Evolutionary conservation across 2,113 vertebrate genomes (phyloP).

Genomic region (Oostethus manadensis): DNA sequence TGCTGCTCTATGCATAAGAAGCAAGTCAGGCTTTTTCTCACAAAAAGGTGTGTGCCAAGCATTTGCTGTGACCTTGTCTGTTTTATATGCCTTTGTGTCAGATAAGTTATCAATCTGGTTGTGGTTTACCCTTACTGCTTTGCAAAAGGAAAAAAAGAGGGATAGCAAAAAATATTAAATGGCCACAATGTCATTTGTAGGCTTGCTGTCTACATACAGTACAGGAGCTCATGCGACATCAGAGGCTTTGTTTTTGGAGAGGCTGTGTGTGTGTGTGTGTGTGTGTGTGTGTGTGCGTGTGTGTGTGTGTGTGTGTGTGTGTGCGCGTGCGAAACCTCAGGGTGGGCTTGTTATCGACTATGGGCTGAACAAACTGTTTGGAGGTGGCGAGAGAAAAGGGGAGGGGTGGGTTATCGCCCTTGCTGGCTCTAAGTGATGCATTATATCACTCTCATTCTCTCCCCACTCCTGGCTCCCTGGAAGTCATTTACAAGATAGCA

Average conservation of each 20-base stretch:
- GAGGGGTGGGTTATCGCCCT: constrained; percentile 42
- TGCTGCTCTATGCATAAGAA: constrained; percentile 2
- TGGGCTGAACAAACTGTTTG: constrained; percentile 60
- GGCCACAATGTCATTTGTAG: constrained; percentile 63
- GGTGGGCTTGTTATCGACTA: constrained; percentile 62
- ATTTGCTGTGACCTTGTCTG: constrained; percentile 52
- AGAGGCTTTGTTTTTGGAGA: constrained; percentile 60
- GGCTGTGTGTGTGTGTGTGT: constrained; percentile 17
- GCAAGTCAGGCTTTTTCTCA: constrained; percentile 19
- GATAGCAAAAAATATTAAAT: constrained; percentile 63
- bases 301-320: constrained; percentile 24
- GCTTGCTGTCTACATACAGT: constrained; percentile 33
- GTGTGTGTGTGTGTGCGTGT: constrained; percentile 17
- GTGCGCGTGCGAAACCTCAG: constrained; percentile 40
- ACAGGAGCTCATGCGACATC: constrained; percentile 46
- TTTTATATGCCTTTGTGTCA: constrained; percentile 73
- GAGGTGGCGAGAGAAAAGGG: neutral
- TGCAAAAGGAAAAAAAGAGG: constrained; percentile 54
- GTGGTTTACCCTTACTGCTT: constrained; percentile 55
- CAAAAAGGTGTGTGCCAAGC: constrained; percentile 39
- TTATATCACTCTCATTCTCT: constrained; percentile 54
- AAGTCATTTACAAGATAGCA: constrained; percentile 77
- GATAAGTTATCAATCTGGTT: constrained; percentile 66
- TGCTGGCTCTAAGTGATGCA: constrained; percentile 52
- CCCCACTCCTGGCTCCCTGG: constrained; percentile 53